Evolutionary conservation across 2,113 vertebrate species (phyloP).

Genomic region (Pollimyrus isidori): DNA sequence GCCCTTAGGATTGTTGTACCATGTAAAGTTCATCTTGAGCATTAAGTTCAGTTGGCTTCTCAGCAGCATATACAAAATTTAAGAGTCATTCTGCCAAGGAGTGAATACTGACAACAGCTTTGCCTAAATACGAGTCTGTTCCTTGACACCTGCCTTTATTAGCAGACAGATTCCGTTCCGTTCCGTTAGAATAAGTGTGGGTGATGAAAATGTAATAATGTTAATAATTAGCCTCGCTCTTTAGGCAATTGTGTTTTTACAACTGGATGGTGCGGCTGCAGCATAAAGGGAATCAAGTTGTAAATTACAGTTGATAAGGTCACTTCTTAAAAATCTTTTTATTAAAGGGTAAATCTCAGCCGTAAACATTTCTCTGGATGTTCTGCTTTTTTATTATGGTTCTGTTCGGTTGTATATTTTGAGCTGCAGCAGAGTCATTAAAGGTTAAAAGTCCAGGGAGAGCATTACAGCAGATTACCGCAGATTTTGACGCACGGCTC

Average conservation of each 20-base stretch:
- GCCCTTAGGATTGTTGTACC: background rate
- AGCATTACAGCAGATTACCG: constrained; percentile 2
- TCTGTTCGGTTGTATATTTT: background rate
- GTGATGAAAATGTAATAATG: background rate
- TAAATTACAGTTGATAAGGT: background rate
- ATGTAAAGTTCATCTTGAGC: background rate
- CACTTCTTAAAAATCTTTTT: constrained; percentile 1
- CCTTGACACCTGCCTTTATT: background rate
- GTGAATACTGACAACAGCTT: background rate
- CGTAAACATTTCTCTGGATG: background rate
- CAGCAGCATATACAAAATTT: background rate
- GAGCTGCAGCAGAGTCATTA: background rate
- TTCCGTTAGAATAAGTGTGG: background rate
- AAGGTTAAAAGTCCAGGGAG: background rate
- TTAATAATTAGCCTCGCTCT: background rate
- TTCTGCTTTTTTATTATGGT: background rate
- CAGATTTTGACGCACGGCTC: background rate
- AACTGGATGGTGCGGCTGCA: background rate
- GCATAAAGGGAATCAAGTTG: background rate
- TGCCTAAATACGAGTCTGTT: background rate
- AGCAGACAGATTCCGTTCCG: background rate
- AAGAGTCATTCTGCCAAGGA: background rate
- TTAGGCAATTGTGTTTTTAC: background rate
- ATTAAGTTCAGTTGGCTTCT: background rate
- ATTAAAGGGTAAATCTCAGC: constrained; percentile 1